Percentiles rank a stretch among this genome's conserved stretches.
These are phyloP conservation scores for Halisarca cf. caerulea DNA, from an alignment of 37 sponge, comb jelly and placozoan genomes.

Conservation along the genomic window DNA sequence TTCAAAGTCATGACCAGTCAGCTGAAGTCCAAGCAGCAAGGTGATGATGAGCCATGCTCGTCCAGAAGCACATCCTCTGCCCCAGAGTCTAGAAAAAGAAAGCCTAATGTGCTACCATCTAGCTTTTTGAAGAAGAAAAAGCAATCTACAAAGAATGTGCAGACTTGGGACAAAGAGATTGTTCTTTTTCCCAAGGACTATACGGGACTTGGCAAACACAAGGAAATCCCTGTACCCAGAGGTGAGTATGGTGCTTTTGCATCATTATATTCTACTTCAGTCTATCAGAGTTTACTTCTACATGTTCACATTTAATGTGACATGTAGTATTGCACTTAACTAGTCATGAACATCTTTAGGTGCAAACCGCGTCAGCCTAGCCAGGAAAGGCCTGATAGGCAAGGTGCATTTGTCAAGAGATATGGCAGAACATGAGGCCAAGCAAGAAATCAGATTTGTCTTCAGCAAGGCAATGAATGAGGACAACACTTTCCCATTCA, in stretches of 20 bases:
- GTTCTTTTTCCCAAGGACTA: neutral
- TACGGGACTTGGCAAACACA: neutral
- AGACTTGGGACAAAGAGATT: neutral
- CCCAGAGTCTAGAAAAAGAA: too few species aligned
- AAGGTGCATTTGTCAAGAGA: neutral
- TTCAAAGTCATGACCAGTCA: too few species aligned
- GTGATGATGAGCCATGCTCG: too few species aligned
- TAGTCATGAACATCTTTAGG: too few species aligned
- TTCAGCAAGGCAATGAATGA: neutral
- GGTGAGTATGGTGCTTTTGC: neutral
- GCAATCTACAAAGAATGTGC: neutral
- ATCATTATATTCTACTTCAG: neutral
- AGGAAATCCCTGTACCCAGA: neutral
- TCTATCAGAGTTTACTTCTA: too few species aligned
- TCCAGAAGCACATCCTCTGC: too few species aligned
- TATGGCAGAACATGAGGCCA: neutral
- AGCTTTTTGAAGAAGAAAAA: neutral
- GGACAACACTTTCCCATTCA: neutral
- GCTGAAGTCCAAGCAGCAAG: too few species aligned
- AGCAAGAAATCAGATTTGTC: neutral
- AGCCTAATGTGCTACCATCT: too few species aligned
- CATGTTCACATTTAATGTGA: too few species aligned
- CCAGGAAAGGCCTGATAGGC: neutral
- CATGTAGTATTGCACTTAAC: neutral
- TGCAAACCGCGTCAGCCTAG: too few species aligned